Evolutionary conservation across 2,797 vertebrate genomes (phyloP), one percentile per base, ranked within the genome.

Genomic region (Acanthurus lineatus): DNA sequence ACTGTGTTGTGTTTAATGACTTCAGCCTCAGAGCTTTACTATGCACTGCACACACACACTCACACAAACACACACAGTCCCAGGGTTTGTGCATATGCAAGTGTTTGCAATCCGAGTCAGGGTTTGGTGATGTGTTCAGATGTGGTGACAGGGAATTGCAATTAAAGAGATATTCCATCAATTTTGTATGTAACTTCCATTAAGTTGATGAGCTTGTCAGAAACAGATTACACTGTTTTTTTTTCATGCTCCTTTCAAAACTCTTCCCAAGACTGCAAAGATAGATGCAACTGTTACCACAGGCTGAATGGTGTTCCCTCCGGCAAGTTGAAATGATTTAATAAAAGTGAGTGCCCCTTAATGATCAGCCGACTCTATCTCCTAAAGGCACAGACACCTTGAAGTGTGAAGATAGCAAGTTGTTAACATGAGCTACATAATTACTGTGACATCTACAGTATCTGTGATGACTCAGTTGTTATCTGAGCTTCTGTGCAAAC

Each of bases 361-460:
- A 52, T 47, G n/a, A 44, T 45, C 48, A 15, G n/a, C 49, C 20
- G 4, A 1, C 20, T 56, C 10, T 44, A 15, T 22, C n/a, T 47
- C 40, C 32, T 45, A 32, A 14, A 48, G 71, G 45, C 52, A 17
- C 16, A 57, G 45, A 10, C 10, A 42, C 16, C 20, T 56, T 61
- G 22, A 69, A 61, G 69, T 73, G 54, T 61, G 59, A 73, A 25
- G n/a, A 54, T 53, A 15, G n/a, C 32, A 44, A 66, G 22, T 67
- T 61, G 61, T 57, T 67, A 78, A 67, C 38, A 48, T 25, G 17
- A 67, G 40, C 14, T 54, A 12, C 44, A 64, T 68, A 75, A 67
- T 63, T 9, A 63, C 42, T 64, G 69, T 76, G 59, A 73, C 73
- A 76, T 35, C 48, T 28, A 57, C 51, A 49, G 22, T 60, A 51